Evolutionary conservation across 2,888 invertebrate genomes (phyloP), one percentile per base, ranked within the genome.

Genomic region (Caenorhabditis becei): DNA sequence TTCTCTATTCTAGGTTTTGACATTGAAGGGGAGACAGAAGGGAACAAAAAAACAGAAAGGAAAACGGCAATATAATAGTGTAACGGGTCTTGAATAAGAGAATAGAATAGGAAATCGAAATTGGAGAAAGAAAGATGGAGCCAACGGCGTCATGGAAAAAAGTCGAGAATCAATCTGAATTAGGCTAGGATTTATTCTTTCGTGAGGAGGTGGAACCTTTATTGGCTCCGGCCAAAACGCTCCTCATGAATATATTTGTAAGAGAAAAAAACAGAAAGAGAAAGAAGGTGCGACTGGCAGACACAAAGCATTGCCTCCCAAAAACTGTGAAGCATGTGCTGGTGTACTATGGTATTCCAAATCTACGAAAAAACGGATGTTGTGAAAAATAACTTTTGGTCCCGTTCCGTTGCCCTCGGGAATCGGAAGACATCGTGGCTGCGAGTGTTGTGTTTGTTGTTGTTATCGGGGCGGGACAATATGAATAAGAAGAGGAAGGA

Each of bases 161-260:
- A 61, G 56, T 66, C 51, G 20, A 66, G 61, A 49, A 75, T 75
- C 41, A 75, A 75, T 61, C 75, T 59, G 49, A 37, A 66, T 75
- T 75, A 58, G 20, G 41, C 1, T 5, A 35, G n/a, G 61, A 66
- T 59, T 66, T 44, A 66, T 59, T 47, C 14, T 51, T 35, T 26
- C 14, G 41, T 3, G 41, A 47, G 61, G 51, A 53, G 24, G 32
- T 62, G 54, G 62, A 62, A 53, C 54, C 61, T 62, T 37, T 51
- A 20, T 10, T 32, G 32, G 32, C 10, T 32, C 32, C 32, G n/a
- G 26, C 53, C 37, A 37, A 58, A 26, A 66, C 59, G 14, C 66
- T 61, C n/a, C n/a, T n/a, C 65, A 66, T 75, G 75, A 75, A 75
- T 75, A 75, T 75, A 75, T 75, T 75, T 75, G 53, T 56, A 10